Evolutionary conservation across 1,140 invertebrate genomes (phyloP).

Genomic region (Philotrypesis tridentata): DNA sequence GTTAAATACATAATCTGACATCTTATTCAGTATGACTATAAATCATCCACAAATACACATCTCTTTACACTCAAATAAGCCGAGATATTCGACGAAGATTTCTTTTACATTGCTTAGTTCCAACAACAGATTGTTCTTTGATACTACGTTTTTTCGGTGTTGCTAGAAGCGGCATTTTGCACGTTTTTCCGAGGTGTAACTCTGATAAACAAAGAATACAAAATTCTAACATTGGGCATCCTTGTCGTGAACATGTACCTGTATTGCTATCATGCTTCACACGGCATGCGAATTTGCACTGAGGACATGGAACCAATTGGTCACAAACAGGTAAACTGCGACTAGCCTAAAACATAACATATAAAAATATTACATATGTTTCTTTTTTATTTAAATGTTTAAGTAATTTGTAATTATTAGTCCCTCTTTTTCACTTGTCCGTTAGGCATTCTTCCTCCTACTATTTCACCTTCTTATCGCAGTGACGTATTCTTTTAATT

Average conservation of each 20-base stretch:
- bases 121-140: conserved; percentile 63
- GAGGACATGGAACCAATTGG: conserved; percentile 66
- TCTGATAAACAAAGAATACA: conserved; percentile 67
- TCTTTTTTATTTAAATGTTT: too few species aligned
- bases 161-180: conserved; percentile 67
- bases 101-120: conserved; percentile 68
- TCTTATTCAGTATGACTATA: background rate
- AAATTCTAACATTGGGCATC: conserved; percentile 66
- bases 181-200: conserved; percentile 63
- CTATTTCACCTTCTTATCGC: too few species aligned
- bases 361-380: too few species aligned
- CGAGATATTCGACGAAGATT: conserved; percentile 66
- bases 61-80: background rate
- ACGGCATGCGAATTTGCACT: conserved; percentile 67
- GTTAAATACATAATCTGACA: too few species aligned
- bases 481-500: too few species aligned
- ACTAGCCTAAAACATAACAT: conserved; percentile 67
- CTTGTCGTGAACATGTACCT: conserved; percentile 66
- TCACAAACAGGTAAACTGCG: conserved; percentile 65
- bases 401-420: too few species aligned
- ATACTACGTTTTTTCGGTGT: conserved; percentile 68
- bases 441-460: too few species aligned
- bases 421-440: too few species aligned
- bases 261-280: conserved; percentile 66
- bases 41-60: background rate